Evolutionary conservation across 2,113 vertebrate genomes (phyloP).

Genomic region (Sylvia atricapilla): DNA sequence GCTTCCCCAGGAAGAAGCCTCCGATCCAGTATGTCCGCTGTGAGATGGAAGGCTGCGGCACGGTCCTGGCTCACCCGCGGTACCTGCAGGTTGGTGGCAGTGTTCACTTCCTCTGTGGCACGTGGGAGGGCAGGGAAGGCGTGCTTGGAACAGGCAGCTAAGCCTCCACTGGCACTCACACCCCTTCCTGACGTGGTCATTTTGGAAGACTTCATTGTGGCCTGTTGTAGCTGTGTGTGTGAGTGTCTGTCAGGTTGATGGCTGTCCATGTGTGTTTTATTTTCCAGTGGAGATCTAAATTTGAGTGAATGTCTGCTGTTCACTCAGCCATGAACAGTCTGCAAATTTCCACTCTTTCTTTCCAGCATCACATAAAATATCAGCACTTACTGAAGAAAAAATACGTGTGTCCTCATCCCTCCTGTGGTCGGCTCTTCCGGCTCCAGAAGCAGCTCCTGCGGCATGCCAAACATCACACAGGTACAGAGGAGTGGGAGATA

Average conservation of each 20-base stretch:
- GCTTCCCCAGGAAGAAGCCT: conserved; percentile 88
- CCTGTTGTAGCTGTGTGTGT: neutral
- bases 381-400: conserved; percentile 99
- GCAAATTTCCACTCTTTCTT: neutral
- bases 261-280: neutral
- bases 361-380: conserved; percentile 97
- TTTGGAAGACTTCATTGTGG: neutral
- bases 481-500: conserved; percentile 57
- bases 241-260: neutral
- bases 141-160: neutral
- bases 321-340: neutral
- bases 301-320: neutral
- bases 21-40: conserved; percentile 97
- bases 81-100: conserved; percentile 87
- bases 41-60: conserved; percentile 97
- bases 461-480: conserved; percentile 97
- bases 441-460: conserved; percentile 97
- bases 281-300: neutral
- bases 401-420: conserved; percentile 95
- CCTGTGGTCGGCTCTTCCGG: conserved; percentile 94
- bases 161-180: neutral
- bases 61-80: conserved; percentile 93
- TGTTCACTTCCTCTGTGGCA: neutral
- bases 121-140: neutral
- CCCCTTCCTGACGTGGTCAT: neutral